phyloP scores from a whole-genome alignment of 2,888 invertebrate genomes.

The Lymantria monacha region DNA sequence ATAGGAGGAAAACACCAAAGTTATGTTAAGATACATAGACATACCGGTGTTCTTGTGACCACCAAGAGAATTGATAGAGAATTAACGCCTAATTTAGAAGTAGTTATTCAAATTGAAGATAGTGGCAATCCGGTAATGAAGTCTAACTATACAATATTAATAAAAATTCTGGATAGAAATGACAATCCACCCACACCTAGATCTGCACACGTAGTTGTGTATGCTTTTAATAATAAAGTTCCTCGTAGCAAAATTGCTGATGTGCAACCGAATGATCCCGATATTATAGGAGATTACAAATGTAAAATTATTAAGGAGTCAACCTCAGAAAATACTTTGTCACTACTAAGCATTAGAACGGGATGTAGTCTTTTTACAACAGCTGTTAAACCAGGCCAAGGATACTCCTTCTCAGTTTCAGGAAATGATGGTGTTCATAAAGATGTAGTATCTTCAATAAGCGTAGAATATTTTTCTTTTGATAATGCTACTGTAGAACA shows the following conservation, averaged over 20 bases:
- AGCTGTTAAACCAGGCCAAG: slow-evolving; percentile 86
- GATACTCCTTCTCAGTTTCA: slow-evolving; percentile 89
- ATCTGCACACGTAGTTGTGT: slow-evolving; percentile 90
- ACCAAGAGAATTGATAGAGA: slow-evolving; percentile 92
- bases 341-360: slow-evolving; percentile 86
- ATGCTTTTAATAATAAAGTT: slow-evolving; percentile 88
- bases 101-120: slow-evolving; percentile 93
- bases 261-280: slow-evolving; percentile 95
- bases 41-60: slow-evolving; percentile 90
- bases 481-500: slow-evolving; percentile 92
- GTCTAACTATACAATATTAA: slow-evolving; percentile 88
- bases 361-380: slow-evolving; percentile 91
- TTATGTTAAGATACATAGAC: slow-evolving; percentile 88
- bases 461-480: slow-evolving; percentile 90
- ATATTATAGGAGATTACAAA: slow-evolving; percentile 93
- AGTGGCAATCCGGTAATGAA: slow-evolving; percentile 92
- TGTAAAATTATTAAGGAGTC: slow-evolving; percentile 90
- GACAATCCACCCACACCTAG: slow-evolving; percentile 94
- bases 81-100: slow-evolving; percentile 86
- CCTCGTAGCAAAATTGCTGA: slow-evolving; percentile 93
- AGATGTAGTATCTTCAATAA: slow-evolving; percentile 93
- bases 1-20: slow-evolving; percentile 90
- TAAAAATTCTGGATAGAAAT: slow-evolving; percentile 93
- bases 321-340: slow-evolving; percentile 80
- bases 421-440: slow-evolving; percentile 95